A percentile compares a stretch with the other conserved stretches of the same genome.
Evolutionary conservation across 2,888 invertebrate species (phyloP).

Genomic region (Didymodactylos carnosus): DNA sequence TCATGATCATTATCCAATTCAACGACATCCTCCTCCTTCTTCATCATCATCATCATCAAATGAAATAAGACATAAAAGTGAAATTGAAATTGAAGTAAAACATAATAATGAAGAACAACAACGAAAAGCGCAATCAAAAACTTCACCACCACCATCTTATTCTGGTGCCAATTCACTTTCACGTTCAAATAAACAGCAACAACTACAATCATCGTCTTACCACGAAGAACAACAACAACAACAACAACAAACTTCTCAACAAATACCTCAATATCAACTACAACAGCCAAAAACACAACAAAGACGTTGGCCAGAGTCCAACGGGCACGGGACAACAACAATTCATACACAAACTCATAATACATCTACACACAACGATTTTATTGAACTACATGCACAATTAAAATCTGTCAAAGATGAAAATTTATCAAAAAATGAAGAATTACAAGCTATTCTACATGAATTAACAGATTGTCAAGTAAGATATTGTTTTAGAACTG

Average conservation of each 20-base stretch:
- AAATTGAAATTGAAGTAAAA: neutral
- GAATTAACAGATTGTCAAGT: neutral
- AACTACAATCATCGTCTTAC: no score
- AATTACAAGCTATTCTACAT: neutral
- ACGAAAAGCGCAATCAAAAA: no score
- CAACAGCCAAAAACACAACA: no score
- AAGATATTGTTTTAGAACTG: no score
- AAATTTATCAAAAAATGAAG: neutral
- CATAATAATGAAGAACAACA: neutral
- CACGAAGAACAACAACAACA: no score
- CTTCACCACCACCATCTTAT: neutral
- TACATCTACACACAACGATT: neutral
- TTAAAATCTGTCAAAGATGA: neutral
- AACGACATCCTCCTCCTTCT: no score
- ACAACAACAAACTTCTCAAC: neutral
- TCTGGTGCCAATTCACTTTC: neutral
- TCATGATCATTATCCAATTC: no score
- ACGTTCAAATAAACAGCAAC: no score
- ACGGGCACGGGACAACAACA: neutral
- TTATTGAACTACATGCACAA: neutral
- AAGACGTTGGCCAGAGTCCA: no score
- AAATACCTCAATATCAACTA: no score
- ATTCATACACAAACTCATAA: neutral
- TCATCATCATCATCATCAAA: neutral
- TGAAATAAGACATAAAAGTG: neutral